phyloP scores from a whole-genome alignment of 2,797 vertebrate species.

The Lutjanus argentimaculatus region DNA sequence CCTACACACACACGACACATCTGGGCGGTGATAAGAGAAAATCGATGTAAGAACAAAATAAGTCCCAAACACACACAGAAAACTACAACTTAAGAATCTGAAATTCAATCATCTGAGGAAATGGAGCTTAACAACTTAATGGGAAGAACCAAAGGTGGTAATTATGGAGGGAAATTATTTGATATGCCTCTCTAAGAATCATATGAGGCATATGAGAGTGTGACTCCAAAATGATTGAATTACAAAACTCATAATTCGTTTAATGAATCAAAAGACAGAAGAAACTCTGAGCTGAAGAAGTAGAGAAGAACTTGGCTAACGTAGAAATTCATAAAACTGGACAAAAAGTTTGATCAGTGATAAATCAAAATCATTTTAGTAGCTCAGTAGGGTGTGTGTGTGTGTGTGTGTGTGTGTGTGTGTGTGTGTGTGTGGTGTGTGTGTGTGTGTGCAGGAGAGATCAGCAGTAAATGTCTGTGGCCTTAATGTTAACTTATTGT shows the following conservation, averaged over 20 bases:
- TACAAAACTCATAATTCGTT: conserved; percentile 23
- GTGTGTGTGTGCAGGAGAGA: not conserved
- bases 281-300: not conserved
- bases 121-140: conserved; percentile 63
- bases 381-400: not conserved
- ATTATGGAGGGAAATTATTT: conserved; percentile 68
- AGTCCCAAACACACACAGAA: conserved; percentile 38
- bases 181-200: conserved; percentile 50
- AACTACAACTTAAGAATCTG: conserved; percentile 46
- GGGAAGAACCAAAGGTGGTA: conserved; percentile 61
- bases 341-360: not conserved
- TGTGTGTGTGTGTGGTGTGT: not conserved
- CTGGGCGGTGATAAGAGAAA: conserved; percentile 1
- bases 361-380: not conserved
- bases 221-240: conserved; percentile 48
- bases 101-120: conserved; percentile 72
- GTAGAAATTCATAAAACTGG: not conserved
- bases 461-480: not conserved
- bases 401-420: not conserved
- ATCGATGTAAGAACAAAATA: conserved; percentile 27
- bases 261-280: conserved; percentile 17
- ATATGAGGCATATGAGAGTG: conserved; percentile 52
- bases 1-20: not conserved
- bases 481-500: conserved; percentile 9
- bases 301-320: not conserved